Conservation (phyloP, 2,888 invertebrate genomes). For the Sycophila texana region DNA sequence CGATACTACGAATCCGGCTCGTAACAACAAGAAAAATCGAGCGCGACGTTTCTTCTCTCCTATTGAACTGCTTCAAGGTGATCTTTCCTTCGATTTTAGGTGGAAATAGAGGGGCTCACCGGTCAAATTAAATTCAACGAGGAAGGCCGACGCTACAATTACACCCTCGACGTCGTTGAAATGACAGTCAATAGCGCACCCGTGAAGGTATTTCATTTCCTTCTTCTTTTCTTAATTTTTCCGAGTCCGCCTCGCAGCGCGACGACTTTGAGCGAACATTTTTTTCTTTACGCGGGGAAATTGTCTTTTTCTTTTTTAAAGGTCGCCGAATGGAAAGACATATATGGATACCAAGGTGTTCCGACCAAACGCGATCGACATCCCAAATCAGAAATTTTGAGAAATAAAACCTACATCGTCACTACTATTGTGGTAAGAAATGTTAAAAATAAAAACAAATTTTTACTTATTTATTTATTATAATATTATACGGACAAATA, state of each 20-base stretch:
- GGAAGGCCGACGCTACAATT: slow-evolving; percentile 91
- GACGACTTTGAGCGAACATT: background rate
- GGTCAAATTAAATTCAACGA: slow-evolving; percentile 95
- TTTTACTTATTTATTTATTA: background rate
- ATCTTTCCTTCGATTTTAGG: slow-evolving; percentile 77
- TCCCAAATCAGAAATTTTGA: slow-evolving; percentile 84
- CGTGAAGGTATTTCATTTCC: slow-evolving; percentile 81
- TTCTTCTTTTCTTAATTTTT: slow-evolving; percentile 14
- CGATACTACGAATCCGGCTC: slow-evolving; percentile 52
- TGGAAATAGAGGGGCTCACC: slow-evolving; percentile 92
- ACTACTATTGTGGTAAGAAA: slow-evolving; percentile 84
- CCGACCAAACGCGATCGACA: slow-evolving; percentile 86
- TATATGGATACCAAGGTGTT: slow-evolving; percentile 84
- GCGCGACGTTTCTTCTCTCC: background rate
- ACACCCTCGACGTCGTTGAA: slow-evolving; percentile 92
- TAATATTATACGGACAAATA: background rate
- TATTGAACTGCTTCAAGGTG: slow-evolving; percentile 27
- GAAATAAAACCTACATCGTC: slow-evolving; percentile 91
- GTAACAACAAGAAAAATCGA: slow-evolving; percentile 48
- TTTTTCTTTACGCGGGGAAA: background rate
- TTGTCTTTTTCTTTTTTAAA: slow-evolving; percentile 64
- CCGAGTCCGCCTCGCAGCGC: no score
- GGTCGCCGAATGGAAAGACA: slow-evolving; percentile 93
- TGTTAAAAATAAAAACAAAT: background rate
- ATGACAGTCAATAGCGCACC: slow-evolving; percentile 96